A percentile compares a stretch with the other conserved stretches of the same genome.
These are phyloP conservation scores for Melanotaenia trifasciata DNA, from an alignment of 2,797 vertebrate species.

Conservation along the genomic window DNA sequence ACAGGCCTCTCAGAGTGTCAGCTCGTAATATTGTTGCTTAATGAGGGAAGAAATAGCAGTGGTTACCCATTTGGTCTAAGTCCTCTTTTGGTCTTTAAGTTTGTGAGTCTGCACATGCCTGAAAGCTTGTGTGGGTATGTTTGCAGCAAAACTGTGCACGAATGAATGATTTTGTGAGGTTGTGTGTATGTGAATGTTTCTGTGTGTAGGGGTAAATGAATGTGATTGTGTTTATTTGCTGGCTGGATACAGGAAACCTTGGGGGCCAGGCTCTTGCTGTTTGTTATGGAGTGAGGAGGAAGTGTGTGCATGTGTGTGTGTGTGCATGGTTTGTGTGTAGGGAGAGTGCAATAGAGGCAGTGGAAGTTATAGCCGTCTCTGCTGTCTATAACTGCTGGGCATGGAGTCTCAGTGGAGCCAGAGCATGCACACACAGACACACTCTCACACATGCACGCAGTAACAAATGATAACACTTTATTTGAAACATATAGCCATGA, in stretches of 20 bases:
- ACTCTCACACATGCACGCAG: slow-evolving; percentile 18
- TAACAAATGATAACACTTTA: slow-evolving; percentile 62
- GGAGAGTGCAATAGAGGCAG: slow-evolving; percentile 30
- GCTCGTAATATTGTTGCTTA: slow-evolving; percentile 67
- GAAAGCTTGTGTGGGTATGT: slow-evolving; percentile 38
- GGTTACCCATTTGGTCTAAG: slow-evolving; percentile 65
- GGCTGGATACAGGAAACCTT: slow-evolving; percentile 85
- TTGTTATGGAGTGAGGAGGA: slow-evolving; percentile 86
- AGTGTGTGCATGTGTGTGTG: slow-evolving; percentile 30
- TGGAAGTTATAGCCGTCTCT: slow-evolving; percentile 81
- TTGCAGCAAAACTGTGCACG: slow-evolving; percentile 58
- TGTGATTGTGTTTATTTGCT: slow-evolving; percentile 85
- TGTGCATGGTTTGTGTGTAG: slow-evolving; percentile 43
- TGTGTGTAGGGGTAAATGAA: slow-evolving; percentile 75
- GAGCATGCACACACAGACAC: slow-evolving; percentile 41
- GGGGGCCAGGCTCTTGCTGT: slow-evolving; percentile 83
- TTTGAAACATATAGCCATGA: slow-evolving; percentile 63
- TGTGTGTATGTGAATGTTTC: slow-evolving; percentile 33
- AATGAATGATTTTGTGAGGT: slow-evolving; percentile 42
- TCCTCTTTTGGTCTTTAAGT: slow-evolving; percentile 41
- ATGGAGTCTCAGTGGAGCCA: slow-evolving; percentile 86
- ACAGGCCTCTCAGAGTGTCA: slow-evolving; percentile 65
- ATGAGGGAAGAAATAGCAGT: slow-evolving; percentile 72
- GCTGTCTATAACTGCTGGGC: slow-evolving; percentile 87
- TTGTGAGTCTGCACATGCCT: slow-evolving; percentile 46